Evolutionary conservation across 1,140 invertebrate genomes (phyloP), one percentile per base, ranked within the genome.

Genomic region (Pogonus chalceus): DNA sequence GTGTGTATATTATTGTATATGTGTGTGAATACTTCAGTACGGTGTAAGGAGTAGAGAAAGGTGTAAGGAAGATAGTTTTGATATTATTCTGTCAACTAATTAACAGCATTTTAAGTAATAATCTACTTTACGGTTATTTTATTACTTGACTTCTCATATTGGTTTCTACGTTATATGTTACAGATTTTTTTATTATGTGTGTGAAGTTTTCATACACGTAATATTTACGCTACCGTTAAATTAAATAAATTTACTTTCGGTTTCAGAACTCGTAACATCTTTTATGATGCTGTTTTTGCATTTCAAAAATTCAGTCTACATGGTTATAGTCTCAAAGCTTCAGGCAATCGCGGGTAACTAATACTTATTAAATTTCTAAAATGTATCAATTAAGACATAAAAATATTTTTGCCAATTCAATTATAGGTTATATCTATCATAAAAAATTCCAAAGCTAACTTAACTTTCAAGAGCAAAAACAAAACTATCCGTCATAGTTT

Each of bases 41-140:
- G 18, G 37, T 31, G 26, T 31, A 31, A 31, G 26, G 26, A 31
- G 18, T 16, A 43, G 37, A 43, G 37, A 43, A 43, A 43, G 37
- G 37, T 43, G 37, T 43, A 16, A 43, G 37, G 37, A 43, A 43
- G 18, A 43, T 18, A 43, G 37, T 43, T 43, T 43, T 43, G 37
- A 43, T 43, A 43, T 3, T 10, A 12, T 12, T 18, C 9, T 18
- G 37, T 12, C 18, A 9, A 9, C 3, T 18, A 43, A 43, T 43
- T 43, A 43, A 43, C 26, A 31, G 18, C 9, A 43, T 16, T 10
- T 18, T 43, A 9, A 43, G 37, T 43, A 9, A 43, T 43, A 43
- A 43, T 43, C 37, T 9, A 43, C 18, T 43, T 43, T 43, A 43
- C 37, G 9, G 18, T 18, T 12, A 7, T 43, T 43, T 43, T 43